A percentile compares a stretch with the other conserved stretches of the same genome.
phyloP scores from a whole-genome alignment of 2,797 vertebrate species.

The Bryconaethiops microstoma region DNA sequence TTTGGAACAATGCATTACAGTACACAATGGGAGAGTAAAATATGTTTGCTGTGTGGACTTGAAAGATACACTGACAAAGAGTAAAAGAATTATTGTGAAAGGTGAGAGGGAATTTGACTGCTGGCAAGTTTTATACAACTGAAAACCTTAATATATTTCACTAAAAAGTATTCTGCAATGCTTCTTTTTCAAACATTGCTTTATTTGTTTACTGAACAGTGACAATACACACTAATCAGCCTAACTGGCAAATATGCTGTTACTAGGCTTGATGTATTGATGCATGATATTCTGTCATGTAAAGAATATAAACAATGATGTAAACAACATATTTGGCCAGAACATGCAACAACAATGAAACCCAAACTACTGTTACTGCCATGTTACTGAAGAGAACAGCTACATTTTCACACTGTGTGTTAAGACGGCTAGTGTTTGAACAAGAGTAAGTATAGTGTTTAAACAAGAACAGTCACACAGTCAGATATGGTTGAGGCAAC shows the following conservation, averaged over 20 bases:
- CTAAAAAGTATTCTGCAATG: neutral
- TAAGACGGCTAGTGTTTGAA: no score
- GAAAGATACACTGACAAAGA: slow-evolving; percentile 9
- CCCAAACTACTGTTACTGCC: neutral
- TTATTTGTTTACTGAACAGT: no score
- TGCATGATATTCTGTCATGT: neutral
- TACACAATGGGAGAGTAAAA: slow-evolving; percentile 24
- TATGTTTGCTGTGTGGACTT: slow-evolving; percentile 18
- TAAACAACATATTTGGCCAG: neutral
- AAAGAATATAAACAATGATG: neutral
- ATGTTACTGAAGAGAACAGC: neutral
- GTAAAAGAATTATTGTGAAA: neutral
- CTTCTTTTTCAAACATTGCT: neutral
- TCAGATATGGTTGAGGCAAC: slow-evolving; percentile 19
- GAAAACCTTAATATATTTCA: neutral
- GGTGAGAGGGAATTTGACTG: neutral
- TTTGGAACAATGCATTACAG: slow-evolving; percentile 9
- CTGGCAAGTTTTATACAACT: neutral
- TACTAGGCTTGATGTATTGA: neutral
- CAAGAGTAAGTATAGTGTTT: slow-evolving; percentile 7
- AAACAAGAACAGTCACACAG: slow-evolving; percentile 22
- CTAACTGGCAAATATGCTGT: neutral
- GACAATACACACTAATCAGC: no score
- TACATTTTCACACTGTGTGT: neutral
- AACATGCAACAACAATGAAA: neutral